Percentiles rank a stretch among this genome's conserved stretches.
These are phyloP conservation scores for Paracentrotus lividus DNA, from an alignment of 53 echinoderm and acorn worm genomes.

Conservation along the genomic window DNA sequence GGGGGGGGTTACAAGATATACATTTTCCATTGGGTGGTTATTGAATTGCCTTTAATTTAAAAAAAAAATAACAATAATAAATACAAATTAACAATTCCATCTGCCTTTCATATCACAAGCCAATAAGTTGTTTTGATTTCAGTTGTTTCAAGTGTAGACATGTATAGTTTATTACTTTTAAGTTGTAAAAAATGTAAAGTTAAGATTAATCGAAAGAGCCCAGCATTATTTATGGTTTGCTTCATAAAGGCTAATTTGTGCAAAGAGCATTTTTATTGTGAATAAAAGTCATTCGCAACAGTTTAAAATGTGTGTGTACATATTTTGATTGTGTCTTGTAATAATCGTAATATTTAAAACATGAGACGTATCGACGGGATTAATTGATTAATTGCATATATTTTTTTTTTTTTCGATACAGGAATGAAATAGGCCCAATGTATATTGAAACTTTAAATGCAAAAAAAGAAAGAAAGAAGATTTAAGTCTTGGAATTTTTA, in stretches of 20 bases:
- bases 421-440: too few relatives aligned
- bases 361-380: too few relatives aligned
- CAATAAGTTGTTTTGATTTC: too few relatives aligned
- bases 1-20: too few relatives aligned
- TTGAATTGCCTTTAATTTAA: too few relatives aligned
- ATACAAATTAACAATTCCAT: not conserved
- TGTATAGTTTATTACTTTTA: slow-evolving; percentile 36
- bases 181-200: slow-evolving; percentile 52
- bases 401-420: too few relatives aligned
- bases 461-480: too few relatives aligned
- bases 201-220: slow-evolving; percentile 8
- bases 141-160: slow-evolving; percentile 16
- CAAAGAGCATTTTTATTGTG: slow-evolving; percentile 52
- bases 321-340: not conserved
- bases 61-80: not conserved
- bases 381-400: too few relatives aligned
- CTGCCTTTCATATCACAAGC: not conserved
- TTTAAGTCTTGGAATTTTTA: too few relatives aligned
- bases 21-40: too few relatives aligned
- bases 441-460: too few relatives aligned
- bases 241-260: slow-evolving; percentile 31
- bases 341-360: too few relatives aligned
- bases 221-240: slow-evolving; percentile 38
- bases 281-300: slow-evolving; percentile 60
- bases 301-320: not conserved